Evolutionary conservation across 1,140 invertebrate genomes (phyloP), one percentile per base, ranked within the genome.

Genomic region (Colletes latitarsis): DNA sequence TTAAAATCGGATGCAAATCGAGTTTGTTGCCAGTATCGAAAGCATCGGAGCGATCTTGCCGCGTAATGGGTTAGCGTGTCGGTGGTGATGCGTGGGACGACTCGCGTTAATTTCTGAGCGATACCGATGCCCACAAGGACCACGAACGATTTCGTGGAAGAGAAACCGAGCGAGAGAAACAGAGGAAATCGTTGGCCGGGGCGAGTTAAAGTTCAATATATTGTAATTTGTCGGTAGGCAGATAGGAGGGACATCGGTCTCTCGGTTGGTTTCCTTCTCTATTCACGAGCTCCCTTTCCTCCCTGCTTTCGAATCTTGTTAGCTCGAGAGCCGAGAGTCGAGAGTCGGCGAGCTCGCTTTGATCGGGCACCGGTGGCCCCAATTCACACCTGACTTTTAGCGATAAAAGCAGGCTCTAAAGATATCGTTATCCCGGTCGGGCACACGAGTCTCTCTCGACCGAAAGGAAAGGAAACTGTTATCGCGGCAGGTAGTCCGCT

Each of bases 301-400:
- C 57, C 19, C 41, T n/a, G 30, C 8, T 52, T 67, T 73, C 62
- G 80, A 58, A 19, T 75, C 46, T 17, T n/a, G n/a, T n/a, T 10
- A 21, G 49, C 49, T 12, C 49, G 49, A 49, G 49, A 49, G 55
- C 3, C 55, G 30, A 30, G 30, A 30, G 30, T 30, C 30, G 5
- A 19, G n/a, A 8, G 64, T 69, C 62, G 72, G 74, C 77, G 60
- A 66, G 55, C 60, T 62, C 21, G 49, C 79, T 89, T 89, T 85
- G 84, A 89, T 84, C 85, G 57, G 72, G 73, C 78, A 82, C 71
- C 78, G 73, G 78, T 83, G 86, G 87, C 72, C 74, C 82, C 82
- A 86, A 91, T 92, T 90, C 88, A 91, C 90, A 91, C 90, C 88
- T 90, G 88, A 88, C 84, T 88, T 81, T 81, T 57, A 70, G 67